Base-by-base conservation (phyloP, 1,140 invertebrate genomes). In the Laodelphax striatellus region DNA sequence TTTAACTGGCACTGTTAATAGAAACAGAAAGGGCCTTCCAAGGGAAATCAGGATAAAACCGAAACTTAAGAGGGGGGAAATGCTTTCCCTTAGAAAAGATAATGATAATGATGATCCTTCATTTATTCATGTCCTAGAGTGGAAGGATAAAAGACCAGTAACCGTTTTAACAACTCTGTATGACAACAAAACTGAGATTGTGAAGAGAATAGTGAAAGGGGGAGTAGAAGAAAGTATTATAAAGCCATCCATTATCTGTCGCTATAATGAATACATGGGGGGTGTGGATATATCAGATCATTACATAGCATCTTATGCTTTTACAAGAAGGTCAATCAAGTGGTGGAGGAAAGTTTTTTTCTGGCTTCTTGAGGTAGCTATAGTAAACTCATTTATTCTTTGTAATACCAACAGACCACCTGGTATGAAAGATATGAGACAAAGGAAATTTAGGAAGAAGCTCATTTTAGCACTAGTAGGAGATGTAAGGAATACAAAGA, bases 321-420 rank as follows among this genome's bases (percentile, higher is more conserved):
- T 46, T 43, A 43, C 34, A 24, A 43, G 41, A 44, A 57, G 44
- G 34, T 34, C 19, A 34, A 14, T 57, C 9, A 57, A 57, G 34
- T 57, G 56, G 56, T 57, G 56, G 56, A 42, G 56, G 31, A 56
- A 56, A n/a, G 31, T 57, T 43, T 42, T 21, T 17, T 44, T 57
- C 21, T 21, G 41, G 41, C 14, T 17, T 10, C 34, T 34, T 19
- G 56, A 57, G 41, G 56, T 57, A 19, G 42, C 19, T 16, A 19
- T 57, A n/a, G 56, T 57, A 19, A 57, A 57, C 34, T 43, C 56
- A 17, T 57, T 57, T 44, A 57, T 56, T 38, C 31, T 56, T 38
- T 17, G 44, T 19, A 57, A 57, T 16, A 57, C 41, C 21, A 34
- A n/a, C 19, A 46, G 43, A 57, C 56, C 34, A 43, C 34, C n/a